A percentile compares a stretch with the other conserved stretches of the same genome.
Conservation (phyloP, 2,113 vertebrate species). For the Vidua chalybeata region DNA sequence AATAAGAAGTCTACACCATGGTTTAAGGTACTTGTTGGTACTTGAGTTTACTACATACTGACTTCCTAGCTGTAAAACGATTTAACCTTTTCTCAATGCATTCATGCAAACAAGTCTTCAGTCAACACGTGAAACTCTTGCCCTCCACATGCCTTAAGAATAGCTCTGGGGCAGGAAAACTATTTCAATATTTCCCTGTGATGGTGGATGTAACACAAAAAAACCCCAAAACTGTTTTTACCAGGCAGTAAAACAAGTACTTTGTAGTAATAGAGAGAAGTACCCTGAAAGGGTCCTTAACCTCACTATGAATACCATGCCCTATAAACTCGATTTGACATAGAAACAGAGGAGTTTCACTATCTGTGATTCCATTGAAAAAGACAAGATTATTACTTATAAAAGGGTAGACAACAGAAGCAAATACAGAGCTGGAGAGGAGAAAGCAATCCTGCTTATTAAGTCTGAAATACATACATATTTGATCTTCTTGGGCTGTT, state of each 20-base stretch:
- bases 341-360: background rate
- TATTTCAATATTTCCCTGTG: background rate
- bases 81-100: background rate
- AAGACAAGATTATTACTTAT: background rate
- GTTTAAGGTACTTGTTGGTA: background rate
- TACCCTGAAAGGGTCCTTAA: background rate
- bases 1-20: background rate
- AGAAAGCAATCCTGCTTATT: background rate
- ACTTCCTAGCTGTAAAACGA: background rate
- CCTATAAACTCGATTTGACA: accelerated
- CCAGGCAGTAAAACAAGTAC: background rate
- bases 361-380: background rate
- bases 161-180: background rate
- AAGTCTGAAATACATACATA: background rate
- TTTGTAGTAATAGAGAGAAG: background rate
- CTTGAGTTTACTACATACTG: background rate
- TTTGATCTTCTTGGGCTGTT: background rate
- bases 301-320: background rate
- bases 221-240: background rate
- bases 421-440: background rate
- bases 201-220: background rate
- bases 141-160: background rate
- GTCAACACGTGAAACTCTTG: background rate
- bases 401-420: background rate
- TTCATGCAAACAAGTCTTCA: background rate